These are phyloP conservation scores for Chiroxiphia lanceolata DNA, from an alignment of 2,797 vertebrate species.

Conservation along the genomic window DNA sequence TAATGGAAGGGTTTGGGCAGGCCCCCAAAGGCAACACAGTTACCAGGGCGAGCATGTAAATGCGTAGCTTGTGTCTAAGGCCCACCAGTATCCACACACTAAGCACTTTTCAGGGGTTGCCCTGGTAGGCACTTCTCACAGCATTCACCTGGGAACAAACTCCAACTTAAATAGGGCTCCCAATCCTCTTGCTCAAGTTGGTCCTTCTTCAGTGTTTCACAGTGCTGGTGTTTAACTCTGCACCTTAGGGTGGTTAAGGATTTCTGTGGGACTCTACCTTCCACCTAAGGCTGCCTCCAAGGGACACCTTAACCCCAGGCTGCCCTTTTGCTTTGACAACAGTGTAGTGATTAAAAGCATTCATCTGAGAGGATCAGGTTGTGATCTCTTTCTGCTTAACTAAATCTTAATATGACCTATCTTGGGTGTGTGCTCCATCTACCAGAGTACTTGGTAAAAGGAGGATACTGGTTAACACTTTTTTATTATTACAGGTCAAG, in stretches of 20 bases:
- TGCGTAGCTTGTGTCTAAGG: not conserved
- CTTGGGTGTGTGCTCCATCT: not conserved
- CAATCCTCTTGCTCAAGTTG: not conserved
- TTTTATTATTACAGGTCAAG: not conserved
- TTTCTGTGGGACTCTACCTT: not conserved
- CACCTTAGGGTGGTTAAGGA: not conserved
- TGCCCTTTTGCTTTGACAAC: not conserved
- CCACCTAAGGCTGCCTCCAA: not conserved
- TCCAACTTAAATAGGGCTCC: not conserved
- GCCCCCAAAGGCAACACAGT: not conserved
- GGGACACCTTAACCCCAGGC: not conserved
- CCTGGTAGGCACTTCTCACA: not conserved
- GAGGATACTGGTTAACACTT: not conserved
- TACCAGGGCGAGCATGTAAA: not conserved
- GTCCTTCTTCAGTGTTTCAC: not conserved
- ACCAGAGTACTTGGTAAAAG: not conserved
- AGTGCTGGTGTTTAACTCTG: not conserved
- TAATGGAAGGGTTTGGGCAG: not conserved
- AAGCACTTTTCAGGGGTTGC: not conserved
- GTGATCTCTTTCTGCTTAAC: not conserved
- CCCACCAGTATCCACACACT: not conserved
- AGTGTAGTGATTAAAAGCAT: not conserved
- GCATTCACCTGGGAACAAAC: not conserved
- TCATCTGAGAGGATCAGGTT: not conserved
- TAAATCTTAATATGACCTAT: not conserved